A percentile compares a stretch with the other conserved stretches of the same genome.
Evolutionary conservation across 2,113 vertebrate species (phyloP).

Genomic region (Xenopus laevis): DNA sequence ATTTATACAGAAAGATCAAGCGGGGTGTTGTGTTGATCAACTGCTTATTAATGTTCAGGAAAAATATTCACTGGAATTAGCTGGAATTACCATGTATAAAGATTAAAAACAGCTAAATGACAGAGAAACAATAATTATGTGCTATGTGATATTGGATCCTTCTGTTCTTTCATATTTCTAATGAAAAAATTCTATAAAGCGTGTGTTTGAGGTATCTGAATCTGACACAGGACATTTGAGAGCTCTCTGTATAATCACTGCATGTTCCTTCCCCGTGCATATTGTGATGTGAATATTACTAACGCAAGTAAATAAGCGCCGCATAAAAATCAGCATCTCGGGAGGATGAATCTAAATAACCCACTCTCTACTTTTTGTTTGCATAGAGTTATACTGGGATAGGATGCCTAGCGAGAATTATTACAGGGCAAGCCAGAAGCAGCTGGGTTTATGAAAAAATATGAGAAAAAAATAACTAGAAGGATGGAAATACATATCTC

Average conservation of each 20-base stretch:
- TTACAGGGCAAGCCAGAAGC: constrained; percentile 66
- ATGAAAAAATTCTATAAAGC: constrained; percentile 12
- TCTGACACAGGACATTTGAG: not conserved
- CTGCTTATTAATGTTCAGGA: not conserved
- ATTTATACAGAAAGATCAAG: not conserved
- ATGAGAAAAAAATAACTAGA: constrained; percentile 52
- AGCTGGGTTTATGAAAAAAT: constrained; percentile 61
- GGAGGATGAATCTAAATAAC: constrained; percentile 61
- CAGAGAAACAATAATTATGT: constrained; percentile 25
- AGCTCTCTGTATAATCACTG: constrained; percentile 29
- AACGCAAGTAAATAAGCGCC: constrained; percentile 60
- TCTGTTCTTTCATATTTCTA: constrained; percentile 10
- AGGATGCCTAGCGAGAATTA: constrained; percentile 64
- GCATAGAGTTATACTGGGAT: constrained; percentile 64
- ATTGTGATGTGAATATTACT: constrained; percentile 58
- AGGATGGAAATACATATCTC: constrained; percentile 59
- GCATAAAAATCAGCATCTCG: constrained; percentile 55
- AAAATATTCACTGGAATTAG: not conserved
- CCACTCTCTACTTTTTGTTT: constrained; percentile 64
- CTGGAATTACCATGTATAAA: not conserved
- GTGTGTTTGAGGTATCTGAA: constrained; percentile 16
- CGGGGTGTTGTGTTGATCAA: not conserved
- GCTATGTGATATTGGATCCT: constrained; percentile 17
- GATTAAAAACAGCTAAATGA: not conserved
- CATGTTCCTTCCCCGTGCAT: constrained; percentile 52